phyloP scores from a whole-genome alignment of 2,888 invertebrate genomes.

The Cristatella mucedo region DNA sequence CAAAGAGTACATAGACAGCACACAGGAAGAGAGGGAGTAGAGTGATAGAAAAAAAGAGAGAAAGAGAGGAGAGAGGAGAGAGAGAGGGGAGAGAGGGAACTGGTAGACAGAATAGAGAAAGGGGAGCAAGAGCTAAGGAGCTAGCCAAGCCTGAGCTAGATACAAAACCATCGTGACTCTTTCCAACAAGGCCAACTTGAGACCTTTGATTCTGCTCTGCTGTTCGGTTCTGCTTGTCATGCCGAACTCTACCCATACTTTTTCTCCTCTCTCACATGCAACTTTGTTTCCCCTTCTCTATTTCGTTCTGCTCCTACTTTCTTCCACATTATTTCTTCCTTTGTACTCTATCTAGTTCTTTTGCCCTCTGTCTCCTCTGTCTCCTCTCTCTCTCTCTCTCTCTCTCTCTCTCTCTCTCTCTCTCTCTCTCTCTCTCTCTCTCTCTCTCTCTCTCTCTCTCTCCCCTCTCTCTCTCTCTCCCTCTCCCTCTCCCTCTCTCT shows the following conservation, averaged over 20 bases:
- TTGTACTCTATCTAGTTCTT: neutral
- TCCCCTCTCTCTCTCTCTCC: neutral
- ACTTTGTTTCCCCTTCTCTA: no score
- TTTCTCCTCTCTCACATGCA: neutral
- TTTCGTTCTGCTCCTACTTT: neutral
- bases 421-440: neutral
- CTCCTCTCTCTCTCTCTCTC: conserved; percentile 1
- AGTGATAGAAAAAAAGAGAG: neutral
- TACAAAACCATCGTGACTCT: neutral
- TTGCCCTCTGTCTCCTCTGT: neutral
- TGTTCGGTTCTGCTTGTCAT: no score
- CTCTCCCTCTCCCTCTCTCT: neutral
- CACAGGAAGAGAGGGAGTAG: neutral
- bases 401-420: conserved; percentile 1
- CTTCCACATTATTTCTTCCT: neutral
- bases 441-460: conserved; percentile 1
- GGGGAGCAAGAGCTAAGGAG: neutral
- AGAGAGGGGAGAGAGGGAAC: neutral
- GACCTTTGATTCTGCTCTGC: no score
- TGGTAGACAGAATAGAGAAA: neutral
- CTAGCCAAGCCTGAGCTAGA: neutral
- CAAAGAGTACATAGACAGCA: neutral
- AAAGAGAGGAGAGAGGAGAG: neutral
- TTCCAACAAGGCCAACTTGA: no score
- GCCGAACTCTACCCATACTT: neutral